Evolutionary conservation across 2,888 invertebrate genomes (phyloP).

Genomic region (Galerucella pusilla): DNA sequence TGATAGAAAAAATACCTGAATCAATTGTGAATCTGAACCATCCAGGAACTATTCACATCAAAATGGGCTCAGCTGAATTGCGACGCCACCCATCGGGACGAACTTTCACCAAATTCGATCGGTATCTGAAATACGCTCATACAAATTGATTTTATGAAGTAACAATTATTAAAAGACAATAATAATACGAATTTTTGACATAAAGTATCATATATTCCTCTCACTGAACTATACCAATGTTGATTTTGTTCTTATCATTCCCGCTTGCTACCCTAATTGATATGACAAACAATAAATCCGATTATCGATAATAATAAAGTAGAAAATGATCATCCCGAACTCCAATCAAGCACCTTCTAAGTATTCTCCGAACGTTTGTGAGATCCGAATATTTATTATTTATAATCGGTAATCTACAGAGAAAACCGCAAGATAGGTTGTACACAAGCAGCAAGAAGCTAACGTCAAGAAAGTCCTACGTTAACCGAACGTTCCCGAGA

Average conservation of each 20-base stretch:
- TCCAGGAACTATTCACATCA: too few species aligned
- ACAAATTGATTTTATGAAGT: too few species aligned
- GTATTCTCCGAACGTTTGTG: constrained; percentile 11
- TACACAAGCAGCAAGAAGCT: constrained; percentile 20
- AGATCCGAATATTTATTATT: constrained; percentile 53
- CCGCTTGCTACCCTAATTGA: background rate
- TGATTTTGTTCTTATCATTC: background rate
- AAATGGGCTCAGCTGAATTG: too few species aligned
- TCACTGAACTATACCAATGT: too few species aligned
- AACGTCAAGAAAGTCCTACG: constrained; percentile 41
- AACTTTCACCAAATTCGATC: too few species aligned
- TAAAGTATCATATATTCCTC: too few species aligned
- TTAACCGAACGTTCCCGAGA: constrained; percentile 33
- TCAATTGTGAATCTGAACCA: too few species aligned
- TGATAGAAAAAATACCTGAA: too few species aligned
- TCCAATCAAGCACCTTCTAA: background rate
- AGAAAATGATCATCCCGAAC: constrained; percentile 8
- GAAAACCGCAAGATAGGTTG: constrained; percentile 48
- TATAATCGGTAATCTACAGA: constrained; percentile 51
- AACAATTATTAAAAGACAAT: too few species aligned
- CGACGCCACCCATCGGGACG: too few species aligned
- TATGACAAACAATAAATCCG: constrained; percentile 14
- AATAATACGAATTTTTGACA: too few species aligned
- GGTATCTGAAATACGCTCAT: too few species aligned
- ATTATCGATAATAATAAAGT: constrained; percentile 16